Conservation (phyloP, 2,113 vertebrate species). For the Numida meleagris region DNA sequence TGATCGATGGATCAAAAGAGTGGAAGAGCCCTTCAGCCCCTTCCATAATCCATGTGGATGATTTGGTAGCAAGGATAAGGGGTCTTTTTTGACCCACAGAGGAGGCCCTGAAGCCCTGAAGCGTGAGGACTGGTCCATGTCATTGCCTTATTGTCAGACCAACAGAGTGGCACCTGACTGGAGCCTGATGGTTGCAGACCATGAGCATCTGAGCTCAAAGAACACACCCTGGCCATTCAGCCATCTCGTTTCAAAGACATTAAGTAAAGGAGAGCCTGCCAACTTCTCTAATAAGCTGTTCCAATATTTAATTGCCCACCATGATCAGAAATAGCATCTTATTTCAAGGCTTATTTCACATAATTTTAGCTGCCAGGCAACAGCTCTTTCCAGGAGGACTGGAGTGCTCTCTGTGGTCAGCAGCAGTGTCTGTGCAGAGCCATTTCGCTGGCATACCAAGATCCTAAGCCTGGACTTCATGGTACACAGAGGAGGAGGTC, state of each 20-base stretch:
- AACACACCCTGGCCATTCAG: neutral
- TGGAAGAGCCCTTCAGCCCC: neutral
- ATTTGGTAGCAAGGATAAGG: neutral
- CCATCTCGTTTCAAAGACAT: neutral
- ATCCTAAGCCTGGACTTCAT: neutral
- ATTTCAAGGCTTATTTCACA: constrained; percentile 51
- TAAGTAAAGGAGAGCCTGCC: neutral
- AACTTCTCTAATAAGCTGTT: constrained; percentile 49
- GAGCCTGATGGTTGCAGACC: neutral
- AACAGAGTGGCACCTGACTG: neutral
- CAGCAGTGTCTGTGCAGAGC: neutral
- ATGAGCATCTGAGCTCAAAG: neutral
- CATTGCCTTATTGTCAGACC: neutral
- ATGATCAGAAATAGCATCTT: constrained; percentile 51
- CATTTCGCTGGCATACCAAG: neutral
- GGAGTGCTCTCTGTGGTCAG: constrained; percentile 40
- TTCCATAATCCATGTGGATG: neutral
- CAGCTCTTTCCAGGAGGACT: constrained; percentile 21
- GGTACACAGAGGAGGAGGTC: neutral
- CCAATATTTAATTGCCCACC: constrained; percentile 59
- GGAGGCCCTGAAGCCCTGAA: neutral
- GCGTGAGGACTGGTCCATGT: accelerated
- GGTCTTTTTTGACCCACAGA: neutral
- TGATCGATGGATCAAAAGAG: neutral
- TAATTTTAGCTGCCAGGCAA: constrained; percentile 60